phyloP scores from a whole-genome alignment of 2,113 vertebrate species.

The Thalassoma bifasciatum region DNA sequence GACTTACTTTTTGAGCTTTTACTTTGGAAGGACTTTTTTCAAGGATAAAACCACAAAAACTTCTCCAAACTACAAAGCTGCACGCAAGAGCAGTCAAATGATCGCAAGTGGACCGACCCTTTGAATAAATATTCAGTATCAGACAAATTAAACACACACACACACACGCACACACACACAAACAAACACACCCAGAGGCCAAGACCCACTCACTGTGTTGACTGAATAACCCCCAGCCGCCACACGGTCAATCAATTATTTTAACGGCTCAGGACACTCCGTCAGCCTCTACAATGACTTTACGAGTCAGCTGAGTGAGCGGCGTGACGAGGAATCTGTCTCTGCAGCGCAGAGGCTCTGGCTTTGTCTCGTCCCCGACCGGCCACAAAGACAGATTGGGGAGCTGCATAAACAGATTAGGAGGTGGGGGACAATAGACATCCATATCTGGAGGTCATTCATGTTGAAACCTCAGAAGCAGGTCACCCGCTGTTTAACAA shows the following conservation, averaged over 20 bases:
- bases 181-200: slow-evolving; percentile 3
- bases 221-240: slow-evolving; percentile 83
- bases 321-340: slow-evolving; percentile 79
- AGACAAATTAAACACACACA: neutral
- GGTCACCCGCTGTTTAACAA: slow-evolving; percentile 71
- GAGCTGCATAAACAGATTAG: slow-evolving; percentile 97
- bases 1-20: too few relatives aligned
- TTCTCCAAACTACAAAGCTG: too few relatives aligned
- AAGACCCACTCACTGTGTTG: slow-evolving; percentile 71
- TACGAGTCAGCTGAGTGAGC: slow-evolving; percentile 91
- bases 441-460: slow-evolving; percentile 81
- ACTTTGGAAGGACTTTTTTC: too few relatives aligned
- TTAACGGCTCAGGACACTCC: slow-evolving; percentile 90
- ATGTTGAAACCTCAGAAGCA: slow-evolving; percentile 75
- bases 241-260: slow-evolving; percentile 89
- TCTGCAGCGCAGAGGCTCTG: slow-evolving; percentile 85
- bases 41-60: too few relatives aligned
- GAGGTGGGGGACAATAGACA: slow-evolving; percentile 89
- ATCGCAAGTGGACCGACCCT: neutral
- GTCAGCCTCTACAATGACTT: slow-evolving; percentile 91
- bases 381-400: slow-evolving; percentile 90
- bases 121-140: neutral
- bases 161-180: neutral
- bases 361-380: slow-evolving; percentile 88
- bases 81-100: neutral